phyloP scores from a whole-genome alignment of 2,888 invertebrate species.

The Rugalucina vietnamica region DNA sequence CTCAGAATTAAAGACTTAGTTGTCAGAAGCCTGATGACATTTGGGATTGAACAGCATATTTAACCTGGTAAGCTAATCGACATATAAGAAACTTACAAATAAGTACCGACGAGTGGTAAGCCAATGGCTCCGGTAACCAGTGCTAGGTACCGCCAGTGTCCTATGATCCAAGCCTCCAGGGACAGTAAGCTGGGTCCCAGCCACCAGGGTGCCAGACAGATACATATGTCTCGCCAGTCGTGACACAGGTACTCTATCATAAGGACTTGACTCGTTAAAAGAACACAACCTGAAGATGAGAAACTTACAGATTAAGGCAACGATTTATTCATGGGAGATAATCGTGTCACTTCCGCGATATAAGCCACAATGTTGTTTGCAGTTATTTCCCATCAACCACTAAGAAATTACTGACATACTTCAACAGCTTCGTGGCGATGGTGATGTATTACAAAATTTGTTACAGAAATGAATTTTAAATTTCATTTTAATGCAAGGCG shows the following conservation, averaged over 20 bases:
- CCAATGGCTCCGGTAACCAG: constrained; percentile 62
- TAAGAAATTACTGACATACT: too few relatives aligned
- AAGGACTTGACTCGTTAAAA: constrained; percentile 71
- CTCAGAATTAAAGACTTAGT: too few relatives aligned
- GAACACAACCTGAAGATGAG: constrained; percentile 70
- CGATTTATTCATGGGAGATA: too few relatives aligned
- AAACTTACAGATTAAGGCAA: too few relatives aligned
- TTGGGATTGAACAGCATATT: too few relatives aligned
- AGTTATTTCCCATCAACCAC: too few relatives aligned
- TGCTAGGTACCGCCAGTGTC: constrained; percentile 74
- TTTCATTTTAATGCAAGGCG: neutral
- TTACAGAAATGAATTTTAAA: too few relatives aligned
- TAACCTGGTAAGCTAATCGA: too few relatives aligned
- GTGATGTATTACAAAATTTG: neutral
- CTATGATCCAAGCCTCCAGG: constrained; percentile 65
- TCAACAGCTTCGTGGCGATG: neutral
- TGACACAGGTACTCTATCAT: constrained; percentile 72
- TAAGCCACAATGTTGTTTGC: too few relatives aligned
- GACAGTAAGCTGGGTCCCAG: constrained; percentile 72
- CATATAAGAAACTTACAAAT: constrained; percentile 72
- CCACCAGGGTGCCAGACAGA: constrained; percentile 74
- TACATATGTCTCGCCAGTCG: constrained; percentile 75
- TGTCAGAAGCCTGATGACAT: too few relatives aligned
- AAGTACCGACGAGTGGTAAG: constrained; percentile 68
- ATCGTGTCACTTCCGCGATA: too few relatives aligned